Percentiles rank a stretch among this genome's conserved stretches.
Evolutionary conservation across 2,888 invertebrate genomes (phyloP).

Genomic region (Parapristionchus giblindavisi): DNA sequence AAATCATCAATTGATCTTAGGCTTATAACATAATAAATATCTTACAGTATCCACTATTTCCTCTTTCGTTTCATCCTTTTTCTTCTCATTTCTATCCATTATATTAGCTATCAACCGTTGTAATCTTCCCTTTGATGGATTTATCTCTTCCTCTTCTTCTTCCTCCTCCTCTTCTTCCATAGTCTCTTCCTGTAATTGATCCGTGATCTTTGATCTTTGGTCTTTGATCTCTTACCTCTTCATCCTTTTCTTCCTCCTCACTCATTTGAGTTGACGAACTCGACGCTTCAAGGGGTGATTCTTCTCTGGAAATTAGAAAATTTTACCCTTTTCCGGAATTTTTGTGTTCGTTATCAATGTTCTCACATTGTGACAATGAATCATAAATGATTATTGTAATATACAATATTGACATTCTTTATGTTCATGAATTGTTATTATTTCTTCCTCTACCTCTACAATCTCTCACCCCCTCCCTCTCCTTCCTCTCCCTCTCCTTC

Average conservation of each 20-base stretch:
- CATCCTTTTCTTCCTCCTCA: neutral
- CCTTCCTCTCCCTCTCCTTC: neutral
- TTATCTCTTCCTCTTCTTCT: no score
- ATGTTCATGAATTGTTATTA: no score
- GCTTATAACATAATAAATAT: no score
- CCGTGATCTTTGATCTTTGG: no score
- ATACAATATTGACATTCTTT: no score
- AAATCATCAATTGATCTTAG: no score
- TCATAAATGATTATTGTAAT: no score
- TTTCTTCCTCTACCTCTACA: neutral
- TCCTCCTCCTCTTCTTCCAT: conserved; percentile 32
- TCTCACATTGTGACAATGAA: no score
- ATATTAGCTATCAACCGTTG: conserved; percentile 38
- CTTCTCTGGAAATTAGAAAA: no score
- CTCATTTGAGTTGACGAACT: neutral
- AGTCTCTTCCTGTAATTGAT: no score
- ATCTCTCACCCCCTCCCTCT: neutral
- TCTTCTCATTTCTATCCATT: conserved; percentile 25
- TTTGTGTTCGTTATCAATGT: no score
- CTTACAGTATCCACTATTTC: neutral
- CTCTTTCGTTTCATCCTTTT: neutral
- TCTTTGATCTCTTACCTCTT: neutral
- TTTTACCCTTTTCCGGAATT: no score
- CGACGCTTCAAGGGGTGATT: neutral
- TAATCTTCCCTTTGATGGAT: conserved; percentile 30